phyloP scores from a whole-genome alignment of 2,113 vertebrate genomes.

The Mesembrinibis cayennensis region DNA sequence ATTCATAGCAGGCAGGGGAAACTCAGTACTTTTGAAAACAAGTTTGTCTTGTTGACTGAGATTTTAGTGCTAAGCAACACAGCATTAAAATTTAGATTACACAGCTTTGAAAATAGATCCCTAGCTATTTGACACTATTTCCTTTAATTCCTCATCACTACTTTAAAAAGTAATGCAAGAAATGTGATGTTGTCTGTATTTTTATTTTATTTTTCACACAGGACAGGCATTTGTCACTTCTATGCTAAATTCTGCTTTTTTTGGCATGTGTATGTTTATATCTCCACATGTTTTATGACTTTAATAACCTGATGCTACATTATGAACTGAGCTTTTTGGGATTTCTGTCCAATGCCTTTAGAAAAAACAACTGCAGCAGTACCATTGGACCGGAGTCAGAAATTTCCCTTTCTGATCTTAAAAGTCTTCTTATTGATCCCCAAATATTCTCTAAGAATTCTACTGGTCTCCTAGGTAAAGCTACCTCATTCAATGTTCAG shows the following conservation, averaged over 20 bases:
- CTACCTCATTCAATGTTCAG: not conserved
- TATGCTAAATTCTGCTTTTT: not conserved
- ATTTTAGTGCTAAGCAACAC: not conserved
- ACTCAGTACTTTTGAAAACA: not conserved
- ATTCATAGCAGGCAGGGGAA: not conserved
- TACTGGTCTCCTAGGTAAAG: not conserved
- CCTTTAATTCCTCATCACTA: not conserved
- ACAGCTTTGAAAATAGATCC: not conserved
- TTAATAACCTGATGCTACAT: not conserved
- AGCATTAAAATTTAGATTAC: not conserved
- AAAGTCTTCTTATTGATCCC: not conserved
- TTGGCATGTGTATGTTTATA: not conserved
- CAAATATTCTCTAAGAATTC: not conserved
- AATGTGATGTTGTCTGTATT: not conserved
- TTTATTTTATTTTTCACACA: not conserved
- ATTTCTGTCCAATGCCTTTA: not conserved
- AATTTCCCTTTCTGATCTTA: not conserved
- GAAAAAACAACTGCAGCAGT: not conserved
- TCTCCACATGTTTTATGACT: not conserved
- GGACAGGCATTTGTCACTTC: not conserved
- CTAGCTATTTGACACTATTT: not conserved
- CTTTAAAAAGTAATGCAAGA: not conserved
- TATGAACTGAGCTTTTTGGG: not conserved
- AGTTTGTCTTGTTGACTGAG: not conserved
- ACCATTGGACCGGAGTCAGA: not conserved